Conservation (phyloP, 2,113 vertebrate genomes). For the Dolichotis patagonum region DNA sequence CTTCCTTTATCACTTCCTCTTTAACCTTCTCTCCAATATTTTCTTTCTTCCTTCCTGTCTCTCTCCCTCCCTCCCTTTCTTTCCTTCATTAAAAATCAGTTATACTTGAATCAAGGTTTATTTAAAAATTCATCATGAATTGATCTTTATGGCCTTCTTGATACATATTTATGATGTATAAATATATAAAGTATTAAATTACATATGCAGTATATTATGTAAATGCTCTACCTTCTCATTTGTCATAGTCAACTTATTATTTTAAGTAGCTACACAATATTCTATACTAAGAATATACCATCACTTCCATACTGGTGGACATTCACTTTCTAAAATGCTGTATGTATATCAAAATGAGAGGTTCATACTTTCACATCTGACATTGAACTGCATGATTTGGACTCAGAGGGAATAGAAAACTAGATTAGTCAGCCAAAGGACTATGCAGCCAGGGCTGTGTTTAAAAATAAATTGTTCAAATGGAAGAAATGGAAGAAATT, state of each 20-base stretch:
- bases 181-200: not conserved
- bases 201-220: not conserved
- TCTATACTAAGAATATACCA: not conserved
- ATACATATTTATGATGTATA: not conserved
- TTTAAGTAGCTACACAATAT: not conserved
- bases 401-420: not conserved
- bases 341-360: not conserved
- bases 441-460: not conserved
- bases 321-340: slow-evolving; percentile 32
- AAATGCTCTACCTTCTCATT: not conserved
- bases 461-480: not conserved
- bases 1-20: too few species aligned
- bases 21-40: not conserved
- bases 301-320: not conserved
- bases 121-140: not conserved
- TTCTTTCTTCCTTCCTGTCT: not conserved
- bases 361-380: not conserved
- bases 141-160: not conserved
- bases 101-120: not conserved
- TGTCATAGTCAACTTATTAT: not conserved
- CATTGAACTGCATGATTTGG: not conserved
- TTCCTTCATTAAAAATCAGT: not conserved
- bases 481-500: not conserved
- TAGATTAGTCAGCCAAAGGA: not conserved
- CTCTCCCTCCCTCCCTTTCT: not conserved